Evolutionary conservation across 2,888 invertebrate genomes (phyloP), one percentile per base, ranked within the genome.

Genomic region (Oxyscelio sp.): DNA sequence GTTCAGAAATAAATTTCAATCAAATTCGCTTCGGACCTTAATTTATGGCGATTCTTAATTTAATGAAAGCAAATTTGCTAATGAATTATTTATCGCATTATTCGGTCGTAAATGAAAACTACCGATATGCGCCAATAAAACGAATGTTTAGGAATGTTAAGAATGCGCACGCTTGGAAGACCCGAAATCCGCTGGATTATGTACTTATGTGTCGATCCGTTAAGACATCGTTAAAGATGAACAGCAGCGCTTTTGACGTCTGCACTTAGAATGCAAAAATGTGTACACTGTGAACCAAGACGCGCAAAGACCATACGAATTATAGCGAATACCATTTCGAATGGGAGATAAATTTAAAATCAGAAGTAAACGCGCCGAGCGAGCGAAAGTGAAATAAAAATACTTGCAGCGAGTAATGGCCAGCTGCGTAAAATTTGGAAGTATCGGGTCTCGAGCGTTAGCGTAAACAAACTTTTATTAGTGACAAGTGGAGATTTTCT

Each of bases 331-430:
- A 48, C 19, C 15, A 48, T 21, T 31, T 45, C 24, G 21, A 45
- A 34, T 21, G 6, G 56, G n/a, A 34, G 43, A 58, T 70, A 59
- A 59, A 59, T 59, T 59, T 50, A 71, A 58, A 56, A 48, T 34
- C 11, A 27, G 38, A 59, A 17, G 38, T 24, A 59, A 59, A 34
- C 59, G 59, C 45, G 38, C 21, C 59, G 38, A 31, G 45, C 21
- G 43, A 71, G 27, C 21, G 71, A 38, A 58, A 50, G 8, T 9
- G 34, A 71, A 71, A 71, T 71, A 71, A 66, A 66, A 40, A 66
- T n/a, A n/a, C n/a, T n/a, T n/a, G n/a, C n/a, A n/a, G n/a, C n/a
- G n/a, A n/a, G n/a, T n/a, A n/a, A n/a, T n/a, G n/a, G n/a, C n/a
- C n/a, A n/a, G n/a, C n/a, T n/a, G n/a, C n/a, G n/a, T n/a, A n/a